These are phyloP conservation scores for Uromys caudimaculatus DNA, from an alignment of 2,797 vertebrate species.

Conservation along the genomic window DNA sequence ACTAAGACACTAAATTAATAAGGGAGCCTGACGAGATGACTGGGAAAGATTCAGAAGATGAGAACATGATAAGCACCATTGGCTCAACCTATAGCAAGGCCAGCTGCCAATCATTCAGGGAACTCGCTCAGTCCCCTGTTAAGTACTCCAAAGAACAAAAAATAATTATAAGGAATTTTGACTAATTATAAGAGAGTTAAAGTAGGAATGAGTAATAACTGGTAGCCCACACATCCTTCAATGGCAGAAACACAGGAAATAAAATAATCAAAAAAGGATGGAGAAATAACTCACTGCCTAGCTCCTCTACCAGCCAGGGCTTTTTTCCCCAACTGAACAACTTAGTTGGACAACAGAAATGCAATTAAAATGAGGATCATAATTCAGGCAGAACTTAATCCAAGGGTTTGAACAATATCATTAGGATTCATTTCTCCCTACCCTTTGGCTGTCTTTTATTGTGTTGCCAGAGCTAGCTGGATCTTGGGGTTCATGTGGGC, in stretches of 20 bases:
- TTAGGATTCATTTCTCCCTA: not conserved
- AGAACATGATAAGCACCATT: not conserved
- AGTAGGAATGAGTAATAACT: conserved; percentile 42
- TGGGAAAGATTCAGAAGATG: conserved; percentile 17
- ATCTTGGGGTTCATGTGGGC: not conserved
- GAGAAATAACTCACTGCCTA: not conserved
- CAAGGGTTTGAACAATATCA: not conserved
- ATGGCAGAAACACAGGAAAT: not conserved
- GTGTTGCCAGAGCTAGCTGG: not conserved
- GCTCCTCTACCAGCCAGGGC: not conserved
- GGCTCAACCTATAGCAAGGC: not conserved
- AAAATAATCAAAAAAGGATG: not conserved
- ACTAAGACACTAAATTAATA: conserved; percentile 16
- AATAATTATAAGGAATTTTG: conserved; percentile 13
- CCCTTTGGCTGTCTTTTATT: conserved; percentile 15
- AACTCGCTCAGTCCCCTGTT: not conserved
- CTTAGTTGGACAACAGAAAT: conserved; percentile 39
- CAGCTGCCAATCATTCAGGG: not conserved
- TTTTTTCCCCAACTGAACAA: not conserved
- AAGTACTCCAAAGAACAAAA: not conserved
- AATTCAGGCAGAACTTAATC: not conserved
- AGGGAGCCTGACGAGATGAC: not conserved
- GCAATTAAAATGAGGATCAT: conserved; percentile 10
- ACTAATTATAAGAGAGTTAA: not conserved
- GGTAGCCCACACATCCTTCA: not conserved